Evolutionary conservation across 2,113 vertebrate genomes (phyloP).

Genomic region (Galbula dea): DNA sequence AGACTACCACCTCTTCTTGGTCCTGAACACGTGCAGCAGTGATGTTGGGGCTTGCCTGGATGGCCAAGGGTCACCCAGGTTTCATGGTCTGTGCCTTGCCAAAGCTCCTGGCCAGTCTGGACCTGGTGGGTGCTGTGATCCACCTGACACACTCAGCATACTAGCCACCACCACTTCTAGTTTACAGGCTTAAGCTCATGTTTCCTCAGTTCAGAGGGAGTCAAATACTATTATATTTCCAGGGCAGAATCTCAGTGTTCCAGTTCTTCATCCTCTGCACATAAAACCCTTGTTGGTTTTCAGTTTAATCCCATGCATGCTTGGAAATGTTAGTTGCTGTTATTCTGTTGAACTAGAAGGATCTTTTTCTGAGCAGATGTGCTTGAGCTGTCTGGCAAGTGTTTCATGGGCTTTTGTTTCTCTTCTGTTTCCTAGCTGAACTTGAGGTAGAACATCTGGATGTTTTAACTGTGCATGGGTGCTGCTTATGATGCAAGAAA

Average conservation of each 20-base stretch:
- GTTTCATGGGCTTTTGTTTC: neutral
- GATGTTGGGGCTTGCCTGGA: neutral
- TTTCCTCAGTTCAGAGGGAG: no score
- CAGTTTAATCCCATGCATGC: neutral
- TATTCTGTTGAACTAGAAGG: neutral
- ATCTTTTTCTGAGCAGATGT: neutral
- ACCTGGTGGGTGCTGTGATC: neutral
- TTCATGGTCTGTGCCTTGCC: neutral
- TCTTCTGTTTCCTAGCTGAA: neutral
- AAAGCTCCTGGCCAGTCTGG: rapidly evolving
- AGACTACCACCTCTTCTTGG: neutral
- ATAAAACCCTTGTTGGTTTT: neutral
- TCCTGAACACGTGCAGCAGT: neutral
- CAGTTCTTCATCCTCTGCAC: neutral
- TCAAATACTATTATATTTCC: no score
- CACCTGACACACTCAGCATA: rapidly evolving
- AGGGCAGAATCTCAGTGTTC: neutral
- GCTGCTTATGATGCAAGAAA: neutral
- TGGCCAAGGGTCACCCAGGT: neutral
- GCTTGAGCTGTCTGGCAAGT: neutral
- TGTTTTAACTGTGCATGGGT: neutral
- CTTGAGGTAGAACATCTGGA: neutral
- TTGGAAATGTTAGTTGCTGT: neutral
- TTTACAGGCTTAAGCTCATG: neutral
- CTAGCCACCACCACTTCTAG: neutral